A percentile compares a stretch with the other conserved stretches of the same genome.
Evolutionary conservation across 2,113 vertebrate genomes (phyloP).

Genomic region (Poeciliopsis prolifica): DNA sequence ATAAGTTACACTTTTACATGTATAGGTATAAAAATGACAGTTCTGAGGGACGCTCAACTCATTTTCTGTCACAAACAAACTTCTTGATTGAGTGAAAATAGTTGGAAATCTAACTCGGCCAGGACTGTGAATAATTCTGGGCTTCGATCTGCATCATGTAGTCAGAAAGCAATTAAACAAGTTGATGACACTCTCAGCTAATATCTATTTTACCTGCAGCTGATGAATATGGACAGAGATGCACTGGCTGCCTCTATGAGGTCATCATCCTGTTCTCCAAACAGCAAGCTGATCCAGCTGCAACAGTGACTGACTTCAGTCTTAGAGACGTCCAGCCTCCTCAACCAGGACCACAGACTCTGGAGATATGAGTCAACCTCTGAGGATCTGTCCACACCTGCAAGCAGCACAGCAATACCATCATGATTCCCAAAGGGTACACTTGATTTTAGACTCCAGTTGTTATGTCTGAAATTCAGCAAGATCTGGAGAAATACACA

Average conservation of each 20-base stretch:
- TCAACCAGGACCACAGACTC: conserved; percentile 80
- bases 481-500: no score
- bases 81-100: no score
- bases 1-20: no score
- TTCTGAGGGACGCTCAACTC: no score
- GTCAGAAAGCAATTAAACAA: no score
- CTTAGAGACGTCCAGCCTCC: conserved; percentile 46
- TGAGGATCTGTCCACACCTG: conserved; percentile 31
- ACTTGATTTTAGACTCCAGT: not conserved
- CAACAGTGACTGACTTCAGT: conserved; percentile 75
- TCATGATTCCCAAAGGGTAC: not conserved
- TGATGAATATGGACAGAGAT: conserved; percentile 82
- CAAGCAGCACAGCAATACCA: not conserved
- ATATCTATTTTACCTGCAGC: conserved; percentile 61
- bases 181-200: no score
- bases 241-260: conserved; percentile 91
- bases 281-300: conserved; percentile 85
- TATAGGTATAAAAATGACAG: no score
- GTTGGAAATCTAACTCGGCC: no score
- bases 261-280: conserved; percentile 95
- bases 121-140: no score
- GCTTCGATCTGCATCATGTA: no score
- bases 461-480: no score
- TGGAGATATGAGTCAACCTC: conserved; percentile 69
- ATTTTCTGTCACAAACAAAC: no score